Evolutionary conservation across 1,140 invertebrate genomes (phyloP).

Genomic region (Cardiocondyla obscurior): DNA sequence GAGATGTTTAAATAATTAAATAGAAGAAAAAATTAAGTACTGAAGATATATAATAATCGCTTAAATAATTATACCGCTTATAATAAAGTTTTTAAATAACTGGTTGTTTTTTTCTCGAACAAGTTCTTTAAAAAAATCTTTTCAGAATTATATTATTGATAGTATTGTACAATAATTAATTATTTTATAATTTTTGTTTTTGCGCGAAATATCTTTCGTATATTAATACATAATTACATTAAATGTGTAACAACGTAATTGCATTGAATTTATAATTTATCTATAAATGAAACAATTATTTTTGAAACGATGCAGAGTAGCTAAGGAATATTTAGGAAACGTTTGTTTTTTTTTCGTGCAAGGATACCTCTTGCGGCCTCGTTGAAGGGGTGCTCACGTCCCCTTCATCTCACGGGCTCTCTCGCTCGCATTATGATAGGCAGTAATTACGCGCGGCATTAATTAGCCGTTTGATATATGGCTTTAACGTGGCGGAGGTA

Average conservation of each 20-base stretch:
- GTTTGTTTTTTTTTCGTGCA: slow-evolving; percentile 15
- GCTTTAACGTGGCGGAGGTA: slow-evolving; percentile 43
- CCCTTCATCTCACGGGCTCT: not conserved
- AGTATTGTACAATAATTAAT: no score
- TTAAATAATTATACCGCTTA: no score
- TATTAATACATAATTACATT: not conserved
- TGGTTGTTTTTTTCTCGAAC: not conserved
- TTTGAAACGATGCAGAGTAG: not conserved
- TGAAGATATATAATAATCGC: no score
- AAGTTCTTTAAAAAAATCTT: not conserved
- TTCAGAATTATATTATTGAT: no score
- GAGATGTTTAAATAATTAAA: not conserved
- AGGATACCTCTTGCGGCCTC: not conserved
- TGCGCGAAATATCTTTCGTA: not conserved
- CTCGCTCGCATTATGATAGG: slow-evolving; percentile 67
- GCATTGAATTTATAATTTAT: not conserved
- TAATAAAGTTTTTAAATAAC: not conserved
- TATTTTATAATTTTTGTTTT: not conserved
- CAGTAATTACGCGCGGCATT: slow-evolving; percentile 74
- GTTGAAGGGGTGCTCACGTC: not conserved
- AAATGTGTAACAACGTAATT: not conserved
- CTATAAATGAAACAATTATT: not conserved
- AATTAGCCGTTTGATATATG: slow-evolving; percentile 76
- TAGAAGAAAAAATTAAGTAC: not conserved
- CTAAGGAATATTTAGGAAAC: not conserved